Base-by-base conservation (phyloP, 2,888 invertebrate genomes). In the Sinotaia quadrata region DNA sequence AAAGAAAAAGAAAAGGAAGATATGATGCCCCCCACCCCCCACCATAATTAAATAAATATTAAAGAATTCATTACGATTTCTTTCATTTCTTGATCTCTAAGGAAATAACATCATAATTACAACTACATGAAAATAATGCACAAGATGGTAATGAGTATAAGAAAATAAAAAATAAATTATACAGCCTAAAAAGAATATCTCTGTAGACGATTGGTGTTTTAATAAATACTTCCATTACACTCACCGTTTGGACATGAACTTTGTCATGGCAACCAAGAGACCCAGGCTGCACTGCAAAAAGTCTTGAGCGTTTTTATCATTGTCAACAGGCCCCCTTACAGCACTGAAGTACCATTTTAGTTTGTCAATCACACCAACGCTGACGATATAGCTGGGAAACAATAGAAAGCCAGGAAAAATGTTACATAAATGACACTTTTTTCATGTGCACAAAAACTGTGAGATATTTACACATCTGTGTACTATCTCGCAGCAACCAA, bases 311-410 rank as follows among this genome's bases (percentile, higher is more conserved):
- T 86, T 83, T 58, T 84, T 89, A 68, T 91, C 90, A 61, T 89
- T 89, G 76, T 92, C 91, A 41, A 92, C 91, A 12, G 93, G 92
- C 78, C 92, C 92, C 67, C 92, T 91, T 49, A 93, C 92, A 78
- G 92, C 91, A 80, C 91, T 90, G 86, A 93, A 93, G 85, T 92
- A 93, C 73, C 91, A 91, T 27, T 92, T 91, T 61, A 95, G 90
- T 76, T 93, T 92, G 85, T 94, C 95, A 68, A 95, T 92, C n/a
- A 94, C 90, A 34, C 94, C 94, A 58, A 93, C 92, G 80, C 93
- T 92, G 69, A 94, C 93, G 24, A 93, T 90, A 86, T 94, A 95
- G 86, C 95, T 95, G 91, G 18, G 91, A 90, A 60, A 33, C 12
- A 51, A 68, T 49, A 29, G 47, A 24, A 51, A 51, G 8, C 24